Evolutionary conservation across 2,797 vertebrate genomes (phyloP).

Genomic region (Oryzias dopingdopingensis): DNA sequence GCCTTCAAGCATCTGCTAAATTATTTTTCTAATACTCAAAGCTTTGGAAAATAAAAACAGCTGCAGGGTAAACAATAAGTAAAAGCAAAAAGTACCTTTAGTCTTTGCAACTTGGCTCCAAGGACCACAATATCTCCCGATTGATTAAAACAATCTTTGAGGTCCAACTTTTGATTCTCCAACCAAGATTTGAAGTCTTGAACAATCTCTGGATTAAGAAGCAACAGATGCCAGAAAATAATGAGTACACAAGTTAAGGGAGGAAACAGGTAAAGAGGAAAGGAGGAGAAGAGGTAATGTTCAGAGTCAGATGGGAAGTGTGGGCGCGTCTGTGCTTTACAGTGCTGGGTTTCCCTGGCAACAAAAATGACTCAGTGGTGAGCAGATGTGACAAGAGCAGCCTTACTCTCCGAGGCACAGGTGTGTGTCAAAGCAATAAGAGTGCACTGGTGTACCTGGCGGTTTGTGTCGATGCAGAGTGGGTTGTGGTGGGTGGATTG

Average conservation of each 20-base stretch:
- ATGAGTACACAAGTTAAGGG: conserved; percentile 4
- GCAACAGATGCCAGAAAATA: conserved; percentile 13
- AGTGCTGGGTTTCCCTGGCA: conserved; percentile 72
- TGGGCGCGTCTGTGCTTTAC: conserved; percentile 69
- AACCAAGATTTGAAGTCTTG: conserved; percentile 89
- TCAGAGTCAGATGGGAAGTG: conserved; percentile 64
- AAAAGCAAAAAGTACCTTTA: conserved; percentile 80
- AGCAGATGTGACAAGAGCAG: conserved; percentile 66
- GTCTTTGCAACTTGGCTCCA: conserved; percentile 79
- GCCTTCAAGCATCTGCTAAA: no score
- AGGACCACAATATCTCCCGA: conserved; percentile 83
- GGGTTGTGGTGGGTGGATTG: conserved; percentile 47
- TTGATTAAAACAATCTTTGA: conserved; percentile 81
- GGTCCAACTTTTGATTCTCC: conserved; percentile 73
- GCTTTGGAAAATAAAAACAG: background rate
- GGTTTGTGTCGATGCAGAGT: conserved; percentile 57
- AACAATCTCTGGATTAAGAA: conserved; percentile 80
- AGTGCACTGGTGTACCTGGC: conserved; percentile 49
- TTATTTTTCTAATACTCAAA: no score
- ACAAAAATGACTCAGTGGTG: conserved; percentile 72
- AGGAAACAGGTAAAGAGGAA: background rate
- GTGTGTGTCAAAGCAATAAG: conserved; percentile 67
- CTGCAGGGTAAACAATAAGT: background rate
- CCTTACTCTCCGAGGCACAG: conserved; percentile 72
- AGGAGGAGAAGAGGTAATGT: conserved; percentile 20